These are phyloP conservation scores for Diadophis punctatus DNA, from an alignment of 2,113 vertebrate species.

Conservation along the genomic window DNA sequence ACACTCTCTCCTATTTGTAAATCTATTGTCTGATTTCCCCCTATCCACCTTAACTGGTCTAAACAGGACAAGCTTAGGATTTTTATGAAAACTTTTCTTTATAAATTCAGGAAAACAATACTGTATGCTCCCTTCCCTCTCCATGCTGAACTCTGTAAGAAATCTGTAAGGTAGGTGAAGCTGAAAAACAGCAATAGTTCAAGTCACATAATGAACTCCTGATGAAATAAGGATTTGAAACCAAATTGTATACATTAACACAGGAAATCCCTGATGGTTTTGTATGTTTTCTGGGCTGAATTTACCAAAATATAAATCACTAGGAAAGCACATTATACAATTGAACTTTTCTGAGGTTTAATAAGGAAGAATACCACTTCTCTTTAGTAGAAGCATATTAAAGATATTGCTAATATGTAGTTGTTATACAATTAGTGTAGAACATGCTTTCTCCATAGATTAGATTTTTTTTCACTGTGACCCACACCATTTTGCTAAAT, in stretches of 20 bases:
- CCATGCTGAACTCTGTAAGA: neutral
- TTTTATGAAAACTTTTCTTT: neutral
- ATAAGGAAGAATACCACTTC: neutral
- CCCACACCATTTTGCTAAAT: neutral
- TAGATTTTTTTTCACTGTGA: constrained; percentile 18
- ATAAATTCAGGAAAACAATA: neutral
- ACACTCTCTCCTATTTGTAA: neutral
- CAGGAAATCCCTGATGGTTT: neutral
- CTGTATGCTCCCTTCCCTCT: no score
- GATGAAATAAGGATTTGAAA: neutral
- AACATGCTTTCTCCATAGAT: neutral
- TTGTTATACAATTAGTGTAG: neutral
- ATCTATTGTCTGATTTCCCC: neutral
- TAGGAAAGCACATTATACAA: neutral
- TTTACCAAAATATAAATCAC: neutral
- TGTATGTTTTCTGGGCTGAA: neutral
- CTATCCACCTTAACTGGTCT: neutral
- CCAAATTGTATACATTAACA: neutral
- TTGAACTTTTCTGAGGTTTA: neutral
- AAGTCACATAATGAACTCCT: neutral
- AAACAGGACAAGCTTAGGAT: neutral
- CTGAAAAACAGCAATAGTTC: neutral
- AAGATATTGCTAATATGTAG: neutral
- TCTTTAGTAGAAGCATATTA: neutral
- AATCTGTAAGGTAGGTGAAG: neutral